Conservation (phyloP, 1,140 invertebrate genomes). For the Mycetomoellerius zeteki region DNA sequence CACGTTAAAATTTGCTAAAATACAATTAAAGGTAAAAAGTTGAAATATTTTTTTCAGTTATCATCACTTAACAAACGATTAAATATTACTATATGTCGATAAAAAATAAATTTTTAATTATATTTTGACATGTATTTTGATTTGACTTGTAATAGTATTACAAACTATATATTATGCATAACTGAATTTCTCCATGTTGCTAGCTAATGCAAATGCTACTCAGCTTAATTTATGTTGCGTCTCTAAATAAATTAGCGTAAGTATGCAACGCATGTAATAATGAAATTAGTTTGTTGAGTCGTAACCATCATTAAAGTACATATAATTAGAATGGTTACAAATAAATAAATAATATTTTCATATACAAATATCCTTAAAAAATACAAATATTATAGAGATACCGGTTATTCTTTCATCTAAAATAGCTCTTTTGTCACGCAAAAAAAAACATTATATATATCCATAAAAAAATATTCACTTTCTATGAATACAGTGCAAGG, state of each 20-base stretch:
- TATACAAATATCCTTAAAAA: neutral
- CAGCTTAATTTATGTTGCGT: slow-evolving; percentile 38
- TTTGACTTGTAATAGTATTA: slow-evolving; percentile 27
- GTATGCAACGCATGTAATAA: slow-evolving; percentile 23
- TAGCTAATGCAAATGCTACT: slow-evolving; percentile 46
- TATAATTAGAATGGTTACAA: neutral
- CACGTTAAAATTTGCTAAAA: slow-evolving; percentile 4
- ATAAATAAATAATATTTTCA: neutral
- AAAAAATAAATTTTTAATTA: neutral
- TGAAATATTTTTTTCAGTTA: neutral
- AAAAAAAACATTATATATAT: neutral
- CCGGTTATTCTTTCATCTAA: neutral
- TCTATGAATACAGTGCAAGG: neutral
- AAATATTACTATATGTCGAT: neutral
- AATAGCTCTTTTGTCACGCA: neutral
- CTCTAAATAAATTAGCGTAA: slow-evolving; percentile 52
- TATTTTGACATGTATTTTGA: slow-evolving; percentile 6
- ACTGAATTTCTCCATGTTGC: slow-evolving; percentile 15
- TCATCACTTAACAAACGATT: neutral
- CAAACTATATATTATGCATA: slow-evolving; percentile 6
- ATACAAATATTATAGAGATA: neutral
- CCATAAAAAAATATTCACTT: neutral
- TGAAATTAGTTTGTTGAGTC: slow-evolving; percentile 40
- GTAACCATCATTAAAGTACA: neutral
- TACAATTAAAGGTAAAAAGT: neutral